Percentiles rank a stretch among this genome's conserved stretches.
Evolutionary conservation across 2,888 invertebrate species (phyloP).

Genomic region (Trichogramma dendrolimi): DNA sequence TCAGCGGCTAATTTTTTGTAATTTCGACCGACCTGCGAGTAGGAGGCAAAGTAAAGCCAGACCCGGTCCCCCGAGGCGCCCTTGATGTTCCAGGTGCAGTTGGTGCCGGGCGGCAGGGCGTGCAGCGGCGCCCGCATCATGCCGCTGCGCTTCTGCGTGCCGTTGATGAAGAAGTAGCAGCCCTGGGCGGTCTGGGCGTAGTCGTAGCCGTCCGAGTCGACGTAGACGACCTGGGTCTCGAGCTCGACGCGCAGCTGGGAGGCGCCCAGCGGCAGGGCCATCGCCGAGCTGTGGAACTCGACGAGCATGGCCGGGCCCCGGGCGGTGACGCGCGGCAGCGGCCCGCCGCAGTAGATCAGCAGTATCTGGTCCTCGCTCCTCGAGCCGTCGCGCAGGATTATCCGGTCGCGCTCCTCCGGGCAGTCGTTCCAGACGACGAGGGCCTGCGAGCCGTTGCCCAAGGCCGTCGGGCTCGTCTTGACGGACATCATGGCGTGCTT

Average conservation of each 20-base stretch:
- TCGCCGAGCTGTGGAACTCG: constrained; percentile 81
- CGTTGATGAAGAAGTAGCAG: constrained; percentile 49
- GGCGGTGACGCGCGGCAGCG: constrained; percentile 70
- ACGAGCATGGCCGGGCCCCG: constrained; percentile 80
- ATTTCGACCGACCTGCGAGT: constrained; percentile 67
- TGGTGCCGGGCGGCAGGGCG: constrained; percentile 79
- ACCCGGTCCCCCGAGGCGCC: constrained; percentile 75
- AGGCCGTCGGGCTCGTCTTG: constrained; percentile 35
- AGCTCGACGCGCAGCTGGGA: constrained; percentile 77
- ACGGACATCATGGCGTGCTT: constrained; percentile 89
- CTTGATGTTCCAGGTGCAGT: constrained; percentile 80
- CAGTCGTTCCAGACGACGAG: constrained; percentile 81
- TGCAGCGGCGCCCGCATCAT: constrained; percentile 74
- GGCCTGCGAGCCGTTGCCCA: constrained; percentile 24
- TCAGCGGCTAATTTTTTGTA: constrained; percentile 47
- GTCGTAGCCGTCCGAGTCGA: constrained; percentile 81
- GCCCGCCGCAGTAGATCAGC: constrained; percentile 84
- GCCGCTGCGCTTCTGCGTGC: constrained; percentile 66
- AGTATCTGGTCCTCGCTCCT: constrained; percentile 78
- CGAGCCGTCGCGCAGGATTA: constrained; percentile 83
- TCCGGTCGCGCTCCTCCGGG: constrained; percentile 74
- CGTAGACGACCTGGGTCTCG: constrained; percentile 82
- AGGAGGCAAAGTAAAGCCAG: constrained; percentile 84
- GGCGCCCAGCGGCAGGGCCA: constrained; percentile 71
- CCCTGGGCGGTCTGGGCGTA: constrained; percentile 63